Base-by-base conservation (phyloP, 2,113 vertebrate species). In the Rhegmatorhina hoffmannsi region DNA sequence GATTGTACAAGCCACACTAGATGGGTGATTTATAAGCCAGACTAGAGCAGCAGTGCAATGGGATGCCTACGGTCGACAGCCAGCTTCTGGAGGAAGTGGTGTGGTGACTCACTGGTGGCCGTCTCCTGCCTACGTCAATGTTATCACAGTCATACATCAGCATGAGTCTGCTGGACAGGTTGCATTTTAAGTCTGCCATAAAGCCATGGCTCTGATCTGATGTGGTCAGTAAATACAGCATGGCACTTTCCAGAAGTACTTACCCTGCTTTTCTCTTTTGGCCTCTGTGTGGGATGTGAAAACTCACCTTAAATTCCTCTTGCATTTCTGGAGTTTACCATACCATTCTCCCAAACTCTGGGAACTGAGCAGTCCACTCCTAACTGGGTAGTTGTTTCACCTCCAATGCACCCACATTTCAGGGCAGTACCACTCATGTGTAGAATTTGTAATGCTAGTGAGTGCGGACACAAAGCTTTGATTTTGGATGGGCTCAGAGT, bases 241-340 rank as follows among this genome's bases (percentile, higher is more conserved):
- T 6, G 11, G 36, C 50, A 73, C 49, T 85, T 95, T 76, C 74
- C 81, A 92, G 81, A 95, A 83, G 72, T 75, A 87, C 72, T 83
- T 89, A 89, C 81, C 81, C 34, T 47, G 47, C 43, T 92, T 64
- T 86, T 72, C 46, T 28, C 9, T 74, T 77, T 75, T 23, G 49
- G 21, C 15, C 38, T 62, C 50, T 49, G 31, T 0, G 0, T 47
- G 26, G 38, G 34, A 79, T 1, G 4, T 52, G 47, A 81, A 87
- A 92, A 78, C 84, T 95, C 78, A 95, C 87, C 87, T 94, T 55
- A 52, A 82, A 59, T 69, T 84, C 46, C 40, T 84, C 84, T 62
- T 60, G 58, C 21, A 3, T 58, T 74, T 91, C 74, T 67, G 64
- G 19, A 38, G 34, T 50, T 84, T 59, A 49, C 47, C 12, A 9